phyloP scores from a whole-genome alignment of 2,888 invertebrate genomes.

The Azorinus chamasolen region DNA sequence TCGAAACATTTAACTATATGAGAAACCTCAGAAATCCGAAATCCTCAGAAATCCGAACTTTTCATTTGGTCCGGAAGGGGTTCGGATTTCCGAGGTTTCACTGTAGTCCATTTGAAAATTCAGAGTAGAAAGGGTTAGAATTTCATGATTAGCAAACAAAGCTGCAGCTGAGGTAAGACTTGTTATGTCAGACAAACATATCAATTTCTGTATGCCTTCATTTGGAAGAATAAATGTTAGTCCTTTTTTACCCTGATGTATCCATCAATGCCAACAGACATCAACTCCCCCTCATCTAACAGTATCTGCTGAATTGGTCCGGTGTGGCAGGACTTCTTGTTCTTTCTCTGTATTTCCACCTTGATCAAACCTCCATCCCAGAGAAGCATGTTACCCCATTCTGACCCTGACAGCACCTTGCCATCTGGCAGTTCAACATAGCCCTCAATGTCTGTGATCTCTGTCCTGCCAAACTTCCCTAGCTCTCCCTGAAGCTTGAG shows the following conservation, averaged over 20 bases:
- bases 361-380: slow-evolving; percentile 97
- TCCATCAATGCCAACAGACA: slow-evolving; percentile 88
- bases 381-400: slow-evolving; percentile 96
- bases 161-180: too few relatives aligned
- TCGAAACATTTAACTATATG: too few relatives aligned
- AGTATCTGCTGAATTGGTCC: slow-evolving; percentile 91
- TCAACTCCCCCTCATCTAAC: slow-evolving; percentile 88
- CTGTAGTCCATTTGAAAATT: too few relatives aligned
- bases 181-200: too few relatives aligned
- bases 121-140: too few relatives aligned
- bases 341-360: slow-evolving; percentile 87
- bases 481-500: slow-evolving; percentile 94
- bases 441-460: slow-evolving; percentile 95
- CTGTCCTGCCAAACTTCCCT: slow-evolving; percentile 97
- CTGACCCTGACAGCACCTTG: slow-evolving; percentile 95
- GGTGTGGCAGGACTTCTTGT: slow-evolving; percentile 91
- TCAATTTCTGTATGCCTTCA: too few relatives aligned
- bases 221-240: too few relatives aligned
- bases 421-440: slow-evolving; percentile 95
- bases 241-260: slow-evolving; percentile 84
- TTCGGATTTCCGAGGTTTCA: too few relatives aligned
- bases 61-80: too few relatives aligned
- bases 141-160: too few relatives aligned
- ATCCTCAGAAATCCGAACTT: too few relatives aligned
- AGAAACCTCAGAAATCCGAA: too few relatives aligned